A percentile compares a stretch with the other conserved stretches of the same genome.
phyloP scores from a whole-genome alignment of 2,113 vertebrate species.

The Tychaedon coryphoeus region DNA sequence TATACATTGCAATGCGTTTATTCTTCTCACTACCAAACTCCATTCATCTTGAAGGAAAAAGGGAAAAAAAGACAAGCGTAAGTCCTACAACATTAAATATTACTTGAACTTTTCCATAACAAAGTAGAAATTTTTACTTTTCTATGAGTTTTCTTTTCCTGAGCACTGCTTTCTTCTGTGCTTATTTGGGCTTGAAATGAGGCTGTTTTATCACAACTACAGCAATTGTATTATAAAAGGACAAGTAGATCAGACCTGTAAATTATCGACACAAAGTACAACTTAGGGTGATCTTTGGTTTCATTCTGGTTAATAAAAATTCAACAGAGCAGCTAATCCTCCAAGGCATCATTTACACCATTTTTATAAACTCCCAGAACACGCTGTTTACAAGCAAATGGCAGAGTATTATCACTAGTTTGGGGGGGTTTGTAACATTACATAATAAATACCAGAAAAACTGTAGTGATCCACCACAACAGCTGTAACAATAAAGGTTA shows the following conservation, averaged over 20 bases:
- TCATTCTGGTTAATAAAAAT: slow-evolving; percentile 13
- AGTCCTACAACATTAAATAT: not conserved
- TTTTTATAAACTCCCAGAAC: not conserved
- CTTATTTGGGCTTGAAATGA: not conserved
- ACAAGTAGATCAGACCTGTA: not conserved
- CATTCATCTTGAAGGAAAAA: not conserved
- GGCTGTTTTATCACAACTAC: not conserved
- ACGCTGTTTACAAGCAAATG: not conserved
- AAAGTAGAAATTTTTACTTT: not conserved
- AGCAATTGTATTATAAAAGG: not conserved
- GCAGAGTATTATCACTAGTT: not conserved
- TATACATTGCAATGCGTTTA: not conserved
- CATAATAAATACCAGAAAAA: not conserved
- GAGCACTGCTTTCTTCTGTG: not conserved
- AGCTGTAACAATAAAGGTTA: not conserved
- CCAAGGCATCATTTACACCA: not conserved
- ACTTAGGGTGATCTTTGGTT: not conserved
- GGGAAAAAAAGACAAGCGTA: not conserved
- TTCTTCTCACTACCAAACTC: not conserved
- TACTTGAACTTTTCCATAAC: not conserved
- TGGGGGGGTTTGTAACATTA: not conserved
- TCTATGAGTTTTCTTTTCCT: not conserved
- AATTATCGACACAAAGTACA: not conserved
- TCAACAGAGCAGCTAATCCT: not conserved
- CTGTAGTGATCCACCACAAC: not conserved